phyloP scores from a whole-genome alignment of 2,113 vertebrate genomes.

The Grus americana region DNA sequence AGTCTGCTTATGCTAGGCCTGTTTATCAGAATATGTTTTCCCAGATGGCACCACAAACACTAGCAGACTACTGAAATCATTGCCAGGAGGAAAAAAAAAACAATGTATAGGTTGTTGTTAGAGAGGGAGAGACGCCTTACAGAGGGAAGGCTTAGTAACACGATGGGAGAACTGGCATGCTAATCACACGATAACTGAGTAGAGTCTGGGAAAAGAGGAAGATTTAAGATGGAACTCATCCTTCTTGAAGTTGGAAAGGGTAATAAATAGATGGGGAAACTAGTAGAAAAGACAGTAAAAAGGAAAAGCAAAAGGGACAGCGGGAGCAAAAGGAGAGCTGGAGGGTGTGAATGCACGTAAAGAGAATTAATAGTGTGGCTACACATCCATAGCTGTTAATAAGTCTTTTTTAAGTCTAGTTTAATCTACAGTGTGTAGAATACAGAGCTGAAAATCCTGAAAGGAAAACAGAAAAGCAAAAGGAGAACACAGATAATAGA shows the following conservation, averaged over 20 bases:
- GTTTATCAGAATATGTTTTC: background rate
- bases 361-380: background rate
- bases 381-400: background rate
- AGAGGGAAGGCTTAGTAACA: background rate
- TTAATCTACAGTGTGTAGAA: background rate
- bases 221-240: background rate
- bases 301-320: background rate
- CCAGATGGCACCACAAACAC: constrained; percentile 21
- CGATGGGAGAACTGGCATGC: background rate
- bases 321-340: background rate
- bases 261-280: background rate
- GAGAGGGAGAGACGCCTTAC: background rate
- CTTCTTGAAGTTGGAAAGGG: background rate
- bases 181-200: background rate
- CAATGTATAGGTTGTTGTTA: background rate
- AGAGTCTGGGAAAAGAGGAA: background rate
- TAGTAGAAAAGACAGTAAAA: background rate
- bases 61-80: background rate
- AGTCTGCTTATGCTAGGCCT: background rate
- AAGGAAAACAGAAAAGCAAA: background rate
- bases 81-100: background rate
- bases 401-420: background rate
- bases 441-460: background rate
- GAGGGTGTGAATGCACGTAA: background rate
- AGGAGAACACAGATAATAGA: background rate